Evolutionary conservation across 2,888 invertebrate species (phyloP).

Genomic region (Protophormia terraenovae): DNA sequence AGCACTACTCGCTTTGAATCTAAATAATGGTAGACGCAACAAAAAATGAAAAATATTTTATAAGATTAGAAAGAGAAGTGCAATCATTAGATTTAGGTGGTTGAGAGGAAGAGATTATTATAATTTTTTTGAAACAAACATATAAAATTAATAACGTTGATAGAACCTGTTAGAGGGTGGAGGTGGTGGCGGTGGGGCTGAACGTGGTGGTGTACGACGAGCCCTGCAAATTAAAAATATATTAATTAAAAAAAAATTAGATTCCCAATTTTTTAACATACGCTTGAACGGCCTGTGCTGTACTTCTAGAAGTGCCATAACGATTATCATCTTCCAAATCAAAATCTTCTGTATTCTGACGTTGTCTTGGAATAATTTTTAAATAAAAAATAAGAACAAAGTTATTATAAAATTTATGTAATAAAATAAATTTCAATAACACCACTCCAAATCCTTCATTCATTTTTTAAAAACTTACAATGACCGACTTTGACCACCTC

Average conservation of each 20-base stretch:
- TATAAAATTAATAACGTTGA: slow-evolving; percentile 76
- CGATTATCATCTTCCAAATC: slow-evolving; percentile 77
- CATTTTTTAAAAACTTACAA: slow-evolving; percentile 73
- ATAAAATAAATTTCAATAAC: too few relatives aligned
- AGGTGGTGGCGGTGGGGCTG: slow-evolving; percentile 79
- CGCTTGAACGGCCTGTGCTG: slow-evolving; percentile 76
- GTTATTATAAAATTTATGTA: too few relatives aligned
- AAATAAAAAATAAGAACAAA: too few relatives aligned
- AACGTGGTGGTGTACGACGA: slow-evolving; percentile 78
- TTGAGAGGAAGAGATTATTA: neutral
- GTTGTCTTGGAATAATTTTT: too few relatives aligned
- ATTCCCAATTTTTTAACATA: slow-evolving; percentile 68
- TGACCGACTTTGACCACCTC: slow-evolving; percentile 72
- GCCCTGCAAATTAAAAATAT: slow-evolving; percentile 72
- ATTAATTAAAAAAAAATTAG: neutral
- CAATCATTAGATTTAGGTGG: slow-evolving; percentile 5
- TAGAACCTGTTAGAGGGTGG: slow-evolving; percentile 80
- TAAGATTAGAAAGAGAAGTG: slow-evolving; percentile 41
- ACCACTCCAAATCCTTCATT: too few relatives aligned
- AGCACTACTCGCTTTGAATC: slow-evolving; percentile 73
- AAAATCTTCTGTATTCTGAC: slow-evolving; percentile 76
- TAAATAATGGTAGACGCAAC: slow-evolving; percentile 56
- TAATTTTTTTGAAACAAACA: slow-evolving; percentile 36
- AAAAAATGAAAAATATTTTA: slow-evolving; percentile 44
- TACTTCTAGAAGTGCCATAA: slow-evolving; percentile 74